These are phyloP conservation scores for Phainopepla nitens DNA, from an alignment of 2,113 vertebrate genomes.

Conservation along the genomic window DNA sequence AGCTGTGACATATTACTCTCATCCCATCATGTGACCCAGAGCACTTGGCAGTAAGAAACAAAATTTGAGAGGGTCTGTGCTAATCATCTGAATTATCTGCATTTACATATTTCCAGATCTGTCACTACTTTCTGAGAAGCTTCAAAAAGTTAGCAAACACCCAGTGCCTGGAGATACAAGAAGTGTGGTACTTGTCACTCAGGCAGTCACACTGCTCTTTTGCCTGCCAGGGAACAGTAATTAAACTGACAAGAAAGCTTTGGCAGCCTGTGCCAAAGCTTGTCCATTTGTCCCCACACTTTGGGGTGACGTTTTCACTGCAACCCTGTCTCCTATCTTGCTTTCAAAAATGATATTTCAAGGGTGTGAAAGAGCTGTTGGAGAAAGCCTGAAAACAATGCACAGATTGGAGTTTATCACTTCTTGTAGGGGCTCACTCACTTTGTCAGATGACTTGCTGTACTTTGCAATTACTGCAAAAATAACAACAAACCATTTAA, in stretches of 20 bases:
- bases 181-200: conserved; percentile 52
- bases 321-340: conserved; percentile 43
- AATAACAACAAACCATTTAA: conserved; percentile 58
- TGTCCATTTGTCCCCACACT: conserved; percentile 55
- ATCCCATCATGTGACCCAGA: not conserved
- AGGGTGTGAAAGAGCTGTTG: conserved; percentile 57
- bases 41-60: not conserved
- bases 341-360: conserved; percentile 58
- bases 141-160: conserved; percentile 39
- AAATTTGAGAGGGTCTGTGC: not conserved
- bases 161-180: conserved; percentile 35
- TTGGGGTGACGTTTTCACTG: conserved; percentile 29
- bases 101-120: conserved; percentile 36
- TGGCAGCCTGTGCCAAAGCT: conserved; percentile 23
- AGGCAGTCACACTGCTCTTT: conserved; percentile 45
- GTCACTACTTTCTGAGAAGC: conserved; percentile 41
- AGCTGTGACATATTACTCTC: not conserved
- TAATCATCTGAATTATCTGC: conserved; percentile 25
- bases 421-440: not conserved
- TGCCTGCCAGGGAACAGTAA: conserved; percentile 50
- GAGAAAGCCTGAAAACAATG: conserved; percentile 57
- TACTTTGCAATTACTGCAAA: conserved; percentile 56
- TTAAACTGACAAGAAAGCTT: conserved; percentile 50
- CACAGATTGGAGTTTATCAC: conserved; percentile 1
- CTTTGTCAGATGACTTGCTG: conserved; percentile 58